Evolutionary conservation across 1,140 invertebrate genomes (phyloP), one percentile per base, ranked within the genome.

Genomic region (Chelonus insularis): DNA sequence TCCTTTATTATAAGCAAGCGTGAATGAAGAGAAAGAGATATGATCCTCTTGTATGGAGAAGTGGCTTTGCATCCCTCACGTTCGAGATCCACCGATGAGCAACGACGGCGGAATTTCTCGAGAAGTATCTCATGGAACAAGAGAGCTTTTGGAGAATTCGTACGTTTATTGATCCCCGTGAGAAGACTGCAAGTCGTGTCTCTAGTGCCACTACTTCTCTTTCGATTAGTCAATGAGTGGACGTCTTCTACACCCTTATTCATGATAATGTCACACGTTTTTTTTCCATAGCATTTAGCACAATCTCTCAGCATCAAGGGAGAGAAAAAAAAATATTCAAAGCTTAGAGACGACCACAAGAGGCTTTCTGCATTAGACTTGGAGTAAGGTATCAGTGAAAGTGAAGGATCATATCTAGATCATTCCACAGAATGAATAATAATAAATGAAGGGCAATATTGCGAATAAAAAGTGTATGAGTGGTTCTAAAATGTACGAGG

Each of bases 221-320:
- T 37, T 60, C 39, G 58, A 60, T 60, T 60, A 60, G 58, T 60
- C 50, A 60, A 52, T 54, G 50, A 60, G 43, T 57, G 41, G 56
- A 48, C 18, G 41, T 29, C 37, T 36, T 56, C 11, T 23, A 23
- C 21, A 41, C 29, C 55, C 37, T 7, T 4, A 7, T 2, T 23
- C 18, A 3, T 29, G 25, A 29, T 29, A 14, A 52, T 52, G 16
- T 36, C 12, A 39, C 37, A n/a, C 37, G 4, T 3, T 36, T 18
- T 29, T 29, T 29, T 29, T 3, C 7, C 7, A 3, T 4, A 29
- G 7, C 7, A 29, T 29, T 29, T 29, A 29, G 7, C 25, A 7
- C 7, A 29, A 4, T 4, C 7, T 29, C 3, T 4, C 25, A 7
- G 3, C 7, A 29, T 4, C 3, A 29, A 29, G 25, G 7, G 3